Evolutionary conservation across 2,797 vertebrate genomes (phyloP).

Genomic region (Salarias fasciatus): DNA sequence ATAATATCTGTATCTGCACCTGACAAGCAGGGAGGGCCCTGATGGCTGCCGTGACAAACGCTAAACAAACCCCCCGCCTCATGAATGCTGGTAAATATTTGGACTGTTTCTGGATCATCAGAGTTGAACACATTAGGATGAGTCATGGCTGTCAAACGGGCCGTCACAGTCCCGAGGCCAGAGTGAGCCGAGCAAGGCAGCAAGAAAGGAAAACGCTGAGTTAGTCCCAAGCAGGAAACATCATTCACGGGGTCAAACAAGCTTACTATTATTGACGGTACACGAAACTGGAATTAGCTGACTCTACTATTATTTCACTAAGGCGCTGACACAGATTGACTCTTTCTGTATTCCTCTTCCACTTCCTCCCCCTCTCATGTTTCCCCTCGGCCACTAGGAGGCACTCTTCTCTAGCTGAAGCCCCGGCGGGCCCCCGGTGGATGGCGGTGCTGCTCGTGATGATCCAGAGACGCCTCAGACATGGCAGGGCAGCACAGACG

Average conservation of each 20-base stretch:
- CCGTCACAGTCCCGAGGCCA: slow-evolving; percentile 39
- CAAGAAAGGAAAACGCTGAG: slow-evolving; percentile 58
- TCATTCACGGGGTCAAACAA: slow-evolving; percentile 67
- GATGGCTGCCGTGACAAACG: slow-evolving; percentile 37
- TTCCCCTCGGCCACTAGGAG: slow-evolving; percentile 74
- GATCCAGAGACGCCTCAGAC: slow-evolving; percentile 61
- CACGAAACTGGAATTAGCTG: slow-evolving; percentile 72
- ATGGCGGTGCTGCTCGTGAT: slow-evolving; percentile 21
- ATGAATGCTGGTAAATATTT: slow-evolving; percentile 74
- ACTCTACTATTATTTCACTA: slow-evolving; percentile 67
- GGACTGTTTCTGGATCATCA: slow-evolving; percentile 67
- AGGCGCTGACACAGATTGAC: slow-evolving; percentile 67
- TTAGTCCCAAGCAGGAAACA: slow-evolving; percentile 45
- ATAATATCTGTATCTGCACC: slow-evolving; percentile 63
- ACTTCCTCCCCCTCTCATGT: slow-evolving; percentile 22
- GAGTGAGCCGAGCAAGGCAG: slow-evolving; percentile 11
- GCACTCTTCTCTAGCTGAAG: slow-evolving; percentile 83
- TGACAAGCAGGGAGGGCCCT: slow-evolving; percentile 44
- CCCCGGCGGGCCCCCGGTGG: slow-evolving; percentile 26
- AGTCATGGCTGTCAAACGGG: slow-evolving; percentile 57
- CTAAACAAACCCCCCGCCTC: slow-evolving; percentile 63
- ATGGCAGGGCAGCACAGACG: slow-evolving; percentile 52
- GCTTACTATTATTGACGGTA: slow-evolving; percentile 66
- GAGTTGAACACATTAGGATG: slow-evolving; percentile 64
- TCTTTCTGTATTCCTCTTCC: slow-evolving; percentile 36